phyloP scores from a whole-genome alignment of 2,888 invertebrate genomes.

The Archaeoteleia sp. region DNA sequence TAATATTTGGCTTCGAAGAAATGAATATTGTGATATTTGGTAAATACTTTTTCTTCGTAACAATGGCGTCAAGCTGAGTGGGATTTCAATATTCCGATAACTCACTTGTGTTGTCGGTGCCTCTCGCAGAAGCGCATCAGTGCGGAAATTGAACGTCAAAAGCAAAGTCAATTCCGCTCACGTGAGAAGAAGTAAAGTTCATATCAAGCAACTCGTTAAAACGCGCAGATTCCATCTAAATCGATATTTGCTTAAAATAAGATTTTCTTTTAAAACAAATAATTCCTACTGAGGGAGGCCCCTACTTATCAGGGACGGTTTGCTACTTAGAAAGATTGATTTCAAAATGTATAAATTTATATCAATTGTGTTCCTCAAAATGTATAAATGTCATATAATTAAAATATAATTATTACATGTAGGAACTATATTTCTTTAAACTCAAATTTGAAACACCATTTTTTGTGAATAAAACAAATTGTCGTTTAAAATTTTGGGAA shows the following conservation, averaged over 20 bases:
- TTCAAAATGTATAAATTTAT: no score
- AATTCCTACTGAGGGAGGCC: no score
- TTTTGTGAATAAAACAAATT: no score
- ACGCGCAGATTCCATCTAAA: conserved; percentile 1
- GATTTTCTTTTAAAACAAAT: no score
- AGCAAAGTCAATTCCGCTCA: conserved; percentile 40
- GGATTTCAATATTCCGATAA: conserved; percentile 45
- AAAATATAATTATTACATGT: no score
- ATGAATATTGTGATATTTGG: conserved; percentile 25
- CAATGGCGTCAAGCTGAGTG: conserved; percentile 21
- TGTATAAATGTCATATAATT: no score
- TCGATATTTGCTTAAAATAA: background rate
- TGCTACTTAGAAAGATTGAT: no score
- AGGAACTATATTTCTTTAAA: no score
- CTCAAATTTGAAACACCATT: no score
- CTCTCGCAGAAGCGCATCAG: conserved; percentile 31
- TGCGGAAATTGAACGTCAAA: conserved; percentile 48
- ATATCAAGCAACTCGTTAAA: conserved; percentile 42
- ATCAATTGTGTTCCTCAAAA: no score
- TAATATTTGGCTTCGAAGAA: conserved; percentile 20
- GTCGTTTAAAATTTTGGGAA: no score
- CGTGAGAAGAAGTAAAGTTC: conserved; percentile 33
- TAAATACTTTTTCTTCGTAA: conserved; percentile 26
- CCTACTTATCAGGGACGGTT: no score
- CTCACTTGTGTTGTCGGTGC: conserved; percentile 28